A percentile compares a stretch with the other conserved stretches of the same genome.
phyloP scores from a whole-genome alignment of 2,113 vertebrate genomes.

The Turnix velox region DNA sequence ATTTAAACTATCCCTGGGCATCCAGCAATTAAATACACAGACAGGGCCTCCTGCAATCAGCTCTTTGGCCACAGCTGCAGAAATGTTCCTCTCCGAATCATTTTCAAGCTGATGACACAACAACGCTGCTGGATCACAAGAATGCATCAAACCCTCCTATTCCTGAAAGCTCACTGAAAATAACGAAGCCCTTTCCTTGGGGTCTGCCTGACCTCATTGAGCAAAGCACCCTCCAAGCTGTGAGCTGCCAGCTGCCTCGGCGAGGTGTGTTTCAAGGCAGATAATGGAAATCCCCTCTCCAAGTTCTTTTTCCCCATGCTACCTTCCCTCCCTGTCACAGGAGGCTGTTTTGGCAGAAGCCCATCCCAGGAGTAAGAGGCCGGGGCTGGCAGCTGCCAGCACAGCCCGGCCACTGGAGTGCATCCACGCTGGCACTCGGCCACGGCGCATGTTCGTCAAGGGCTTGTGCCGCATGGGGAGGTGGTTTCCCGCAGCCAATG shows the following conservation, averaged over 20 bases:
- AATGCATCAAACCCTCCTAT: accelerated
- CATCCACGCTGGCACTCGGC: not conserved
- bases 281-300: not conserved
- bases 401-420: not conserved
- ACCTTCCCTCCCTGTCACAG: not conserved
- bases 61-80: not conserved
- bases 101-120: not conserved
- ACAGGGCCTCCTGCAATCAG: not conserved
- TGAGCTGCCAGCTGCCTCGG: not conserved
- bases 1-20: not conserved
- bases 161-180: not conserved
- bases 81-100: not conserved
- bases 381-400: not conserved
- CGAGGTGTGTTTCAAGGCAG: not conserved
- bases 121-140: not conserved
- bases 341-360: not conserved
- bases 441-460: not conserved
- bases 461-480: not conserved
- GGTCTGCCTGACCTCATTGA: not conserved
- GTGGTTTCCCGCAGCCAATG: not conserved
- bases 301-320: not conserved
- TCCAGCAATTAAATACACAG: not conserved
- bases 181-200: accelerated
- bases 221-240: not conserved
- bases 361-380: not conserved